These are phyloP conservation scores for Erinaceus europaeus DNA, from an alignment of 2,113 vertebrate species.

Conservation along the genomic window DNA sequence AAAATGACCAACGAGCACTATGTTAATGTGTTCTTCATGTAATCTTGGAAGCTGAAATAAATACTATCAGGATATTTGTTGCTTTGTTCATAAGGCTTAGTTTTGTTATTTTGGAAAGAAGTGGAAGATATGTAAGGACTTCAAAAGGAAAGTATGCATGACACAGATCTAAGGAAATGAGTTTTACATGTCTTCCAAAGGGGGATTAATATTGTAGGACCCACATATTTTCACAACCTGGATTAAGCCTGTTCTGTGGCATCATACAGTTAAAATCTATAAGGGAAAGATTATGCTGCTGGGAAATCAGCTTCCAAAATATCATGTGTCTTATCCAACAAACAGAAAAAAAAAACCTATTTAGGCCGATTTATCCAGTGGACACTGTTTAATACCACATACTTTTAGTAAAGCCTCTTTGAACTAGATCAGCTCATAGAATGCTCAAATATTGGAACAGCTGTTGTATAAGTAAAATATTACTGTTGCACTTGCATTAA, in stretches of 20 bases:
- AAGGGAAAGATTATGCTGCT: slow-evolving; percentile 44
- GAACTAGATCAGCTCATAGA: slow-evolving; percentile 34
- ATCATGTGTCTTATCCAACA: slow-evolving; percentile 62
- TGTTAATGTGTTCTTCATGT: background rate
- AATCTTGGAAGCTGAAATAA: slow-evolving; percentile 3
- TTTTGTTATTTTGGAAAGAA: slow-evolving; percentile 9
- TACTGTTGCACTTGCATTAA: slow-evolving; percentile 40
- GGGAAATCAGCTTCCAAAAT: slow-evolving; percentile 58
- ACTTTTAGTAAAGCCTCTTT: slow-evolving; percentile 57
- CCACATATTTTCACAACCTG: slow-evolving; percentile 42
- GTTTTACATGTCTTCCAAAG: background rate
- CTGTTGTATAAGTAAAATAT: slow-evolving; percentile 46
- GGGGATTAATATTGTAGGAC: background rate
- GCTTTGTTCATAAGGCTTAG: background rate
- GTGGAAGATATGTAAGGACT: background rate
- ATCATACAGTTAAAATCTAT: slow-evolving; percentile 45
- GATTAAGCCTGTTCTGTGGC: slow-evolving; percentile 42
- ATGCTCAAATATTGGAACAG: slow-evolving; percentile 39
- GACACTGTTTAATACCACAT: slow-evolving; percentile 34
- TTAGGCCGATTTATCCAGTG: slow-evolving; percentile 46
- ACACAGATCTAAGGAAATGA: slow-evolving; percentile 37
- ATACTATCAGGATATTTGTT: background rate
- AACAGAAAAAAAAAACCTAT: slow-evolving; percentile 27
- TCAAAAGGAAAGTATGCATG: slow-evolving; percentile 35
- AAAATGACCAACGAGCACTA: background rate